phyloP scores from a whole-genome alignment of 1,140 invertebrate genomes.

The Macrostomum lignano region DNA sequence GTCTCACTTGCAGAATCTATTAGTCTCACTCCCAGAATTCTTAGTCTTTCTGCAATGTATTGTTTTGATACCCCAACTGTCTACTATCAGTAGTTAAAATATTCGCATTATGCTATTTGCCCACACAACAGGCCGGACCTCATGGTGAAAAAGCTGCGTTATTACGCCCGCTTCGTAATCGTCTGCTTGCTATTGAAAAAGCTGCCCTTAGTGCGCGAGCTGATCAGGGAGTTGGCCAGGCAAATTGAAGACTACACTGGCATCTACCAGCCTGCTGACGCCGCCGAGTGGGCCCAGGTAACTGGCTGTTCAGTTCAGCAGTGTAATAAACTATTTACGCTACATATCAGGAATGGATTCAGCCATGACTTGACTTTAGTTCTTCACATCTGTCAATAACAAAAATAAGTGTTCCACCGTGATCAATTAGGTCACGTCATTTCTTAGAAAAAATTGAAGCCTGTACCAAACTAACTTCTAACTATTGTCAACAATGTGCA shows the following conservation, averaged over 20 bases:
- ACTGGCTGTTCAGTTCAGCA: no score
- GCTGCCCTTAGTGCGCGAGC: conserved; percentile 61
- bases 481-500: no score
- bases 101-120: no score
- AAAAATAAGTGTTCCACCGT: no score
- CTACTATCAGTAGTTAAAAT: no score
- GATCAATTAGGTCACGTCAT: no score
- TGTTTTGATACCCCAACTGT: conserved; percentile 1
- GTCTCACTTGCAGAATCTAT: not conserved
- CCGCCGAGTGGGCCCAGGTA: conserved; percentile 79
- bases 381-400: no score
- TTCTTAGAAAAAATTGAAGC: no score
- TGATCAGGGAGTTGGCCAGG: conserved; percentile 60
- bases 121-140: conserved; percentile 47
- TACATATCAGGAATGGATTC: no score
- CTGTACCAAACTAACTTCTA: no score
- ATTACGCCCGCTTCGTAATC: conserved; percentile 81
- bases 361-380: no score
- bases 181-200: conserved; percentile 67
- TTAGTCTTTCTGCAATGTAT: not conserved
- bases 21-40: not conserved
- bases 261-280: conserved; percentile 78
- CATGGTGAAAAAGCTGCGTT: conserved; percentile 85
- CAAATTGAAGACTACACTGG: conserved; percentile 56
- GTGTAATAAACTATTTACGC: no score